Base-by-base conservation (phyloP, 2,113 vertebrate species). In the Coptodon bakossiorum region DNA sequence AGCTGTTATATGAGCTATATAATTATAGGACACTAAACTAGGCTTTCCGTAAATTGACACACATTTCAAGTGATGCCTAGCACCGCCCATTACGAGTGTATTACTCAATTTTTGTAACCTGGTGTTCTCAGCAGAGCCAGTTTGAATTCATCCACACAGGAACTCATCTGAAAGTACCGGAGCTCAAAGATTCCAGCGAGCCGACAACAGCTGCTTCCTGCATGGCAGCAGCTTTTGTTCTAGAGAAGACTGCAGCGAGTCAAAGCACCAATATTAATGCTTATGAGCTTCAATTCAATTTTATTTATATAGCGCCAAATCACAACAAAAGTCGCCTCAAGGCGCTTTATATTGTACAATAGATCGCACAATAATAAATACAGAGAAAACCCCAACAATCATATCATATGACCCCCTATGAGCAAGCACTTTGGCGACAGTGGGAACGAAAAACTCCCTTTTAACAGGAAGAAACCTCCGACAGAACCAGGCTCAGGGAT, bases 151-250 rank as follows among this genome's bases (percentile, higher is more conserved):
- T 19, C 57, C 29, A 10, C 57, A 34, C 16, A 11, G 9, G 59
- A 63, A 6, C 31, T 63, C 9, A 16, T 63, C 31, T 36, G 31
- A 63, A 63, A 34, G 59, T 34, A 34, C 29, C 2, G 0, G 29
- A 19, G 59, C 59, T 11, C 59, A 63, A 34, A 19, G 63, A 14
- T 22, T 40, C 19, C 16, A 61, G 57, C 2, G 9, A 0, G 54
- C 54, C 22, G 1, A 0, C 4, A 5, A 14, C 24, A 6, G 27
- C 24, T 29, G 24, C 24, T 14, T 27, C 10, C 53, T 56, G 53
- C 22, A 3, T 13, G 22, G 48, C 48, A 0, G 48, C 48, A 9
- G 16, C 45, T 17, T 8, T 50, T 53, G 1, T n/a, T 22, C n/a
- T 11, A 6, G n/a, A 11, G 19, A 54, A 54, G 9, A 11, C 52